A percentile compares a stretch with the other conserved stretches of the same genome.
These are phyloP conservation scores for Syrista parreyssii DNA, from an alignment of 2,888 invertebrate species.

Conservation along the genomic window DNA sequence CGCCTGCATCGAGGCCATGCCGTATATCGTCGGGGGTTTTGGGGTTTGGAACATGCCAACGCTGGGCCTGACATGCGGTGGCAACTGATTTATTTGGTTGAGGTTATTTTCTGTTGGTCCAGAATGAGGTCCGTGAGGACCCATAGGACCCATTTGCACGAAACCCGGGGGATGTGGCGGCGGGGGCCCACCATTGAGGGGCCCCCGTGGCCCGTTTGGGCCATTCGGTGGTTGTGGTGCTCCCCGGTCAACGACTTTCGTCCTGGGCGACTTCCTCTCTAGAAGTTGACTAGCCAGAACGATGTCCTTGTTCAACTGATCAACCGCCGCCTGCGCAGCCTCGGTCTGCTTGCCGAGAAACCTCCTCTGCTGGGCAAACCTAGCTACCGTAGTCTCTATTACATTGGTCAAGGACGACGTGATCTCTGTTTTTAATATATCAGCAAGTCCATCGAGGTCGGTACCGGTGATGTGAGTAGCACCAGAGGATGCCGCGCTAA, in stretches of 20 bases:
- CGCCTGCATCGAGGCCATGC: conserved; percentile 66
- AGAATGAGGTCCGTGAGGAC: conserved; percentile 56
- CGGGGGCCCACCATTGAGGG: conserved; percentile 63
- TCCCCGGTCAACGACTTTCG: conserved; percentile 78
- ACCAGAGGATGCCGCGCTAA: conserved; percentile 67
- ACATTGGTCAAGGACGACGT: conserved; percentile 84
- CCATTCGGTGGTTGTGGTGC: conserved; percentile 66
- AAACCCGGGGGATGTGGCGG: conserved; percentile 68
- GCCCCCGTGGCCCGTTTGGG: conserved; percentile 65
- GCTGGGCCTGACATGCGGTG: conserved; percentile 76
- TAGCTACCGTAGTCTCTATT: conserved; percentile 88
- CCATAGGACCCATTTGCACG: conserved; percentile 71
- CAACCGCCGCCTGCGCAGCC: conserved; percentile 82
- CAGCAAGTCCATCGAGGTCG: conserved; percentile 90
- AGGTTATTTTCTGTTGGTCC: conserved; percentile 68
- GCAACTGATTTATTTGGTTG: conserved; percentile 70
- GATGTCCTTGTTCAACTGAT: conserved; percentile 87
- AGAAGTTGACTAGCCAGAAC: conserved; percentile 84
- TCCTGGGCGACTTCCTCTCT: conserved; percentile 86
- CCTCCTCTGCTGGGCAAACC: conserved; percentile 85
- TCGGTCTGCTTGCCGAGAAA: conserved; percentile 82
- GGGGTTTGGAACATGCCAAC: conserved; percentile 86
- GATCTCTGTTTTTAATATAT: conserved; percentile 90
- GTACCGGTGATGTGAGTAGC: conserved; percentile 77
- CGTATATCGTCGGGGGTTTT: conserved; percentile 74